Percentiles rank a stretch among this genome's conserved stretches.
Evolutionary conservation across 2,113 vertebrate species (phyloP).

Genomic region (Nettapus auritus): DNA sequence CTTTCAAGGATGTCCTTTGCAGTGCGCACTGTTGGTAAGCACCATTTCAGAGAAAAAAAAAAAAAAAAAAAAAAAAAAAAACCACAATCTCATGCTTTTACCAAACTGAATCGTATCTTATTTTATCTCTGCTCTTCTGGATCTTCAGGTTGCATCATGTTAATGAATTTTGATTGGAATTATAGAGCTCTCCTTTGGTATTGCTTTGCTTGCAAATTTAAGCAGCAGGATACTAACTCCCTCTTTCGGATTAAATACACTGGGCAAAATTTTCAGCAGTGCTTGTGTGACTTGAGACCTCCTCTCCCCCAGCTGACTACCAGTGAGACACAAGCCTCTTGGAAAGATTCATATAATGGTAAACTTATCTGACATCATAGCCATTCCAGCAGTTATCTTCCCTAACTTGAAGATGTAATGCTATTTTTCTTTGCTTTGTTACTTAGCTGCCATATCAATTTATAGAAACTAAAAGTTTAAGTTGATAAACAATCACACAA

Average conservation of each 20-base stretch:
- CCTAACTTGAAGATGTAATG: background rate
- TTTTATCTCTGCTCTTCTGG: background rate
- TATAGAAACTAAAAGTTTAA: background rate
- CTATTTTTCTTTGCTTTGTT: conserved; percentile 4
- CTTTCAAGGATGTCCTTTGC: background rate
- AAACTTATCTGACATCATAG: background rate
- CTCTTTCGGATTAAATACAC: background rate
- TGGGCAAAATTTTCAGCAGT: background rate
- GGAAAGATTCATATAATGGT: background rate
- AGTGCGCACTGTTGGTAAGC: too few relatives aligned
- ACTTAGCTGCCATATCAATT: background rate
- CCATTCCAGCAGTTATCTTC: background rate
- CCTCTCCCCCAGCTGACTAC: background rate
- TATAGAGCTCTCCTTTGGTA: background rate
- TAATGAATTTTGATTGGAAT: background rate
- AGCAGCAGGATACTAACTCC: background rate
- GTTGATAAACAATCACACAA: background rate
- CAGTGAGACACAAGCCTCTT: background rate
- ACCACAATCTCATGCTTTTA: background rate
- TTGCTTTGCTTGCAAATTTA: background rate
- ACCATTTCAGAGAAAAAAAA: background rate
- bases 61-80: too few relatives aligned
- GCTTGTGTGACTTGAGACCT: background rate
- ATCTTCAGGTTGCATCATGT: background rate
- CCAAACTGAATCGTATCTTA: background rate